Evolutionary conservation across 2,113 vertebrate genomes (phyloP), one percentile per base, ranked within the genome.

Genomic region (Dipodomys spectabilis): DNA sequence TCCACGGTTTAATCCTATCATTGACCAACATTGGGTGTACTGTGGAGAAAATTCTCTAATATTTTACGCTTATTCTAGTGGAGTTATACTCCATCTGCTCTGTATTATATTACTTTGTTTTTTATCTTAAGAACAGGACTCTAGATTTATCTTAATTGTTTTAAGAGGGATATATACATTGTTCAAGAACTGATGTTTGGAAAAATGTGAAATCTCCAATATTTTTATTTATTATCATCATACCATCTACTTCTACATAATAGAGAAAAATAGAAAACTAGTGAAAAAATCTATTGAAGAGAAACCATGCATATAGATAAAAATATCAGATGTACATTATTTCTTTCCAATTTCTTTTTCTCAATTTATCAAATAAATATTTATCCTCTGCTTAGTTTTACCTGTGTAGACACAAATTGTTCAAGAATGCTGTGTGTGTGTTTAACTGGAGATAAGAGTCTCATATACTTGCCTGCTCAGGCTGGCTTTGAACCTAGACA

Each of bases 341-440:
- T 92, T 3, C 2, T 15, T 53, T 30, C 83, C 11, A 75, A 73
- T 86, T 67, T 92, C 32, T 82, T 93, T 67, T 84, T 23, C 62
- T 92, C 92, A 49, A 64, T 83, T 89, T 89, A 79, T 28, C 25
- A 89, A 91, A 78, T 3, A 82, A 87, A 68, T 86, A 82, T 32
- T 12, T 83, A 83, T 74, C 79, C 16, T 82, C 62, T 80, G 45
- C 30, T 71, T 77, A 1, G 1, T 91, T 94, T 92, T 94, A 80
- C 49, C 82, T 77, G 10, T 23, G 20, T 7, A 90, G 44, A 83
- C 44, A 79, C 6, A 88, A 49, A 23, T 79, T 82, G 49, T 86
- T 92, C 28, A 92, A 88, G 53, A 57, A 57, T 15, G 53, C 53
- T 57, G 15, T 16, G 53, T 57, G 53, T 57, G 53, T 57, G 53